Evolutionary conservation across 2,888 invertebrate genomes (phyloP), one percentile per base, ranked within the genome.

Genomic region (Mellilla xanthometata): DNA sequence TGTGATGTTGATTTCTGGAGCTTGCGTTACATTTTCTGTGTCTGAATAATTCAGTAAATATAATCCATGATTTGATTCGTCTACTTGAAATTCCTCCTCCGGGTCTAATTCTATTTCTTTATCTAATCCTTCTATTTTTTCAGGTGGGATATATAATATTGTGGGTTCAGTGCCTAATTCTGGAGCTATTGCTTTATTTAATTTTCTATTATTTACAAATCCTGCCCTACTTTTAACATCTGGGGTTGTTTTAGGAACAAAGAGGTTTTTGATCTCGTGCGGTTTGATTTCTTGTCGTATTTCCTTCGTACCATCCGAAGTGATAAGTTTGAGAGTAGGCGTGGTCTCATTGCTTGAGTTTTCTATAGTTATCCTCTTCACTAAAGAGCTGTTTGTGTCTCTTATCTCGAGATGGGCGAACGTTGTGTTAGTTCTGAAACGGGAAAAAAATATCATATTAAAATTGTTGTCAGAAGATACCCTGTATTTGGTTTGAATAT

Each of bases 11-110:
- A 71, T 45, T 24, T 64, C 65, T n/a, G 70, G 64, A 31, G 46
- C 69, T 47, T 75, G 75, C 12, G 87, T 86, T 5, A 81, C 58
- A 57, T 87, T 88, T 53, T 86, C 87, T 10, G 85, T 74, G 29
- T 89, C 88, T 3, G 90, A 88, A 70, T 87, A 90, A 59, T 90
- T 90, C 3, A 90, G 76, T 53, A 90, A 67, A 68, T 90, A 90
- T 9, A 90, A 54, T 24, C 90, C 90, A 56, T 90, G 90, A 58
- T 89, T 90, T 0, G 90, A 90, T 67, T 90, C 90, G 50, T 90
- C 90, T 1, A 90, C 90, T 74, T 90, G 90, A 43, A 90, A 89
- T 47, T 86, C 90, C 75, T 90, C 90, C 56, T 90, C 90, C 0
- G 89, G 89, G 52, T 90, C 90, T 56, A 89, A 65, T 44, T 88